A percentile compares a stretch with the other conserved stretches of the same genome.
phyloP scores from a whole-genome alignment of 2,797 vertebrate species.

The Lagorchestes hirsutus region DNA sequence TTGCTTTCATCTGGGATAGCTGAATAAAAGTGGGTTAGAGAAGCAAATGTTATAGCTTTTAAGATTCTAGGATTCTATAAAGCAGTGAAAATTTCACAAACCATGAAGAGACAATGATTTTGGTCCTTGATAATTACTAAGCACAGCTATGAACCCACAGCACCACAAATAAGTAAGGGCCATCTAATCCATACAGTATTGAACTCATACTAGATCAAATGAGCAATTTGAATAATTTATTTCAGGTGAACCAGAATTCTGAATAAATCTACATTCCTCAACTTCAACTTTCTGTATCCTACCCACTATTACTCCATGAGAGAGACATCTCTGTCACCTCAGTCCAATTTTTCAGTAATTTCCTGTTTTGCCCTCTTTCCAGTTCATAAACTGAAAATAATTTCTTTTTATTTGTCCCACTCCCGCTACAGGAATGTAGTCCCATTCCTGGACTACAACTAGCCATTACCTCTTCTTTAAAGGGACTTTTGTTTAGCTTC shows the following conservation, averaged over 20 bases:
- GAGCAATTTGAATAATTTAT: not conserved
- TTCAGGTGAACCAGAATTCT: not conserved
- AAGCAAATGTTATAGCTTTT: not conserved
- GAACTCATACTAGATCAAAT: not conserved
- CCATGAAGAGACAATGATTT: not conserved
- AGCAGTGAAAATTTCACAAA: not conserved
- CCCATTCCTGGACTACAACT: not conserved
- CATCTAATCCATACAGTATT: not conserved
- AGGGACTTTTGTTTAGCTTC: not conserved
- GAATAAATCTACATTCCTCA: not conserved
- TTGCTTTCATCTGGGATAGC: not conserved
- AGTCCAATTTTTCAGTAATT: not conserved
- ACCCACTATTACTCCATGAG: not conserved
- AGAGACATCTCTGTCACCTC: not conserved
- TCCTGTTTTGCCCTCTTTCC: not conserved
- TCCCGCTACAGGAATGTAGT: not conserved
- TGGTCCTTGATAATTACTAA: not conserved
- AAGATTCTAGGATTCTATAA: not conserved
- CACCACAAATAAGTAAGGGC: not conserved
- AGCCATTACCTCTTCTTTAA: not conserved
- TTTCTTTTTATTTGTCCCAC: not conserved
- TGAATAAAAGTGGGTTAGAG: not conserved
- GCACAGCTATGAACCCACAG: not conserved
- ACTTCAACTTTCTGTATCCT: not conserved
- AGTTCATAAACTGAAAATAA: not conserved